Base-by-base conservation (phyloP, 2,888 invertebrate species). In the Bellardia pandia region DNA sequence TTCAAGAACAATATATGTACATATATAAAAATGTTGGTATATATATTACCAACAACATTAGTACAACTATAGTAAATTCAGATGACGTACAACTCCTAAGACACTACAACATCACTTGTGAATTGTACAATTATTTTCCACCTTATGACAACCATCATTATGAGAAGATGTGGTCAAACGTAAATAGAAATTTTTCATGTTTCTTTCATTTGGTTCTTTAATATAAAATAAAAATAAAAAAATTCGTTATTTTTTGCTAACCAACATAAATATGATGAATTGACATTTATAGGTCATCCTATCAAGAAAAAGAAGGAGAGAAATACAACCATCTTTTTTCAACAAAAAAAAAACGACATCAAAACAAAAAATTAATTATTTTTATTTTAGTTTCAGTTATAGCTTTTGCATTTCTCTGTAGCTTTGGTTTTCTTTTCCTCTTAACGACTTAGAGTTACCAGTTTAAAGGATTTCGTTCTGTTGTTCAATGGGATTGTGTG, bases 231-330 rank as follows among this genome's bases (percentile, higher is more conserved):
- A 51, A 51, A n/a, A 51, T 51, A 51, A 4, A 51, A 51, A 51
- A 51, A 51, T n/a, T 14, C 14, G 16, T 64, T 40, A 16, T 16
- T 23, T 45, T 23, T 40, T 14, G 7, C 8, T 16, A n/a, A 53
- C 53, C 23, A 30, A 64, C 40, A n/a, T n/a, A 51, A 48, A 69
- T 69, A 69, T 69, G 71, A 71, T 71, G 40, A 71, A 71, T 71
- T 71, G 71, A 71, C 71, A 56, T 71, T 71, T 71, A 56, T 56
- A 71, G 71, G 71, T 40, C 71, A 71, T 56, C 23, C n/a, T 40
- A 16, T 71, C 13, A 71, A 37, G 9, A 71, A 40, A 37, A 40
- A 40, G 16, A 56, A 56, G 23, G 23, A 66, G 16, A 16, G 23
- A 11, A 6, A 40, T 37, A 53, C 11, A 58, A 71, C 33, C n/a